Conservation (phyloP, 2,888 invertebrate species). For the Neoscelio sp. region DNA sequence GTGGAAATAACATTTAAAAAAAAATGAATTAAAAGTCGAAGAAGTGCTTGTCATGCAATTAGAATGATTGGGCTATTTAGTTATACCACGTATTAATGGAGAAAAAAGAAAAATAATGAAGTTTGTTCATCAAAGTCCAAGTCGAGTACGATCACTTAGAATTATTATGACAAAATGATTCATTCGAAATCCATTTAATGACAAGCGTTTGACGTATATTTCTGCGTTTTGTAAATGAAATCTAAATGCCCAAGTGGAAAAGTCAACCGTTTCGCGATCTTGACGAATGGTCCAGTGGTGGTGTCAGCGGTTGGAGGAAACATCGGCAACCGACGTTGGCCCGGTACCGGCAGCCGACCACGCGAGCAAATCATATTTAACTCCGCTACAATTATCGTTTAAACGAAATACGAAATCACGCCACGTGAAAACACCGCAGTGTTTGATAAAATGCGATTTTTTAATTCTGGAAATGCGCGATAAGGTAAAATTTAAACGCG, state of each 20-base stretch:
- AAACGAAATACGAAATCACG: constrained; percentile 3
- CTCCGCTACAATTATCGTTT: no score
- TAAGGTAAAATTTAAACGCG: constrained; percentile 6
- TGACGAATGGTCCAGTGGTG: no score
- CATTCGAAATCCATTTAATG: no score
- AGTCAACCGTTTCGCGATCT: no score
- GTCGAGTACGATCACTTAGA: neutral
- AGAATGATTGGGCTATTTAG: constrained; percentile 1
- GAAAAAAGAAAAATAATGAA: neutral
- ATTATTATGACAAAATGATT: neutral
- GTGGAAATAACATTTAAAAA: no score
- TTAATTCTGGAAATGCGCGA: neutral
- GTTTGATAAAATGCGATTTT: constrained; percentile 3
- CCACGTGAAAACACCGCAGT: neutral
- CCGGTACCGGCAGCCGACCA: no score
- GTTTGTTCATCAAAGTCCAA: neutral
- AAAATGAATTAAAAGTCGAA: constrained; percentile 1
- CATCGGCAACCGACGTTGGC: no score
- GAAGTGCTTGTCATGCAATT: constrained; percentile 17
- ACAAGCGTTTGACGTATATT: neutral
- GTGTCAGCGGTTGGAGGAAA: no score
- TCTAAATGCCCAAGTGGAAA: no score
- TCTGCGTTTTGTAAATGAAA: no score
- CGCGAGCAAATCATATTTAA: no score
- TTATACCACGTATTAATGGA: neutral